Conservation (phyloP, 2,797 vertebrate genomes). For the Molothrus ater region DNA sequence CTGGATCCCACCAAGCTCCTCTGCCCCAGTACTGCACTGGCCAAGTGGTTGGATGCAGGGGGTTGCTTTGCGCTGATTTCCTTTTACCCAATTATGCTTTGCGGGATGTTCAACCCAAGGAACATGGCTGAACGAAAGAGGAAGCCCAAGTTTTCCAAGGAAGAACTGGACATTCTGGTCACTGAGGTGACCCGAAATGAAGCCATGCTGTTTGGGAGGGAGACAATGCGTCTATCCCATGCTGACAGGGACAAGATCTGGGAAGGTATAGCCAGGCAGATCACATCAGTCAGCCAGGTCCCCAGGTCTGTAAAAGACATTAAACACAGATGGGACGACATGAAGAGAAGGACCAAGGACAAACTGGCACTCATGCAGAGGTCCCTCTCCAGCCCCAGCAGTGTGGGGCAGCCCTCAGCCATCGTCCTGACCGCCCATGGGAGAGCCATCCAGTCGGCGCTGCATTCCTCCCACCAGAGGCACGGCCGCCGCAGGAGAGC, state of each 20-base stretch:
- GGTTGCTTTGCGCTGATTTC: slow-evolving; percentile 46
- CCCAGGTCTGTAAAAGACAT: slow-evolving; percentile 80
- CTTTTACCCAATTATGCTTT: slow-evolving; percentile 80
- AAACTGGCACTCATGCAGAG: slow-evolving; percentile 79
- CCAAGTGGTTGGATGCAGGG: slow-evolving; percentile 9
- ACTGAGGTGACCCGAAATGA: slow-evolving; percentile 80
- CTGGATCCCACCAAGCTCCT: neutral
- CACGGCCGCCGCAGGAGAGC: slow-evolving; percentile 64
- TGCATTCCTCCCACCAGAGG: slow-evolving; percentile 59
- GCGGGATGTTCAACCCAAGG: slow-evolving; percentile 81
- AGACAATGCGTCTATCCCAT: slow-evolving; percentile 76
- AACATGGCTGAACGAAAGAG: slow-evolving; percentile 79
- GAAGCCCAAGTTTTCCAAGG: slow-evolving; percentile 83
- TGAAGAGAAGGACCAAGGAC: slow-evolving; percentile 82
- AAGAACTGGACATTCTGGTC: slow-evolving; percentile 83
- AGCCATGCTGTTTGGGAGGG: slow-evolving; percentile 79
- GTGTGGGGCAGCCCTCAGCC: slow-evolving; percentile 55
- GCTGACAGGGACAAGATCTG: slow-evolving; percentile 81
- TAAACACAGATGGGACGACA: slow-evolving; percentile 82
- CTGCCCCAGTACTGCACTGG: neutral
- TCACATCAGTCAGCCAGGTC: slow-evolving; percentile 79
- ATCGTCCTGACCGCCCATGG: slow-evolving; percentile 71
- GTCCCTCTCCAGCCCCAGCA: slow-evolving; percentile 70
- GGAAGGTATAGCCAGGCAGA: slow-evolving; percentile 81
- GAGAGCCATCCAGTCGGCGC: slow-evolving; percentile 73